Evolutionary conservation across 2,888 invertebrate genomes (phyloP), one percentile per base, ranked within the genome.

Genomic region (Aphodius granarius): DNA sequence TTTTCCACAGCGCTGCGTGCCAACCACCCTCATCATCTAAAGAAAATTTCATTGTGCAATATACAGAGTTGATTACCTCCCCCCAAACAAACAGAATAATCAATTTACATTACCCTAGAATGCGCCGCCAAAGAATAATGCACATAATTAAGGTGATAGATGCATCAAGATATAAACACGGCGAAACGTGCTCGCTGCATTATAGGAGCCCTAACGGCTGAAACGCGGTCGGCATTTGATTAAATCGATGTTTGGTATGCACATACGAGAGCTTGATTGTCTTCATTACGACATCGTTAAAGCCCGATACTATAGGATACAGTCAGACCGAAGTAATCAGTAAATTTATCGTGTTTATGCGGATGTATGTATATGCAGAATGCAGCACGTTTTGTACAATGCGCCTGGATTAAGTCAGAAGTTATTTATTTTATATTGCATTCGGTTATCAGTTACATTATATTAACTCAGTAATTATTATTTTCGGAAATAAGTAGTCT

Each of bases 221-320:
- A 13, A 18, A 66, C 68, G 68, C 21, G 19, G 19, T 18, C 22
- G 20, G 68, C 68, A 22, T 68, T 68, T 20, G 68, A 68, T 68
- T 68, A 22, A 68, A 68, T 68, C 68, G 68, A 68, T 68, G 68
- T 68, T 68, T 68, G 68, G 68, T 20, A 20, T 22, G 20, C 68
- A 19, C 65, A 19, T 18, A 65, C 65, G 17, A 65, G 65, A 6
- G 20, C 68, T 68, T 68, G 68, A 68, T 68, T 68, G 68, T 68
- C 68, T 68, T 68, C 68, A 68, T 68, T 68, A 68, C 68, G 22
- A 20, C 68, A 20, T 68, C 68, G 68, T 68, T 68, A 68, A 22
- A n/a, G 68, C 68, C 43, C 43, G 43, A 43, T 43, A 43, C 43
- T 43, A 43, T 43, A 21, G 20, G 68, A 20, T 68, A 20, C 22